A percentile compares a stretch with the other conserved stretches of the same genome.
phyloP scores from a whole-genome alignment of 2,888 invertebrate species.

The Eustalomyia histrio region DNA sequence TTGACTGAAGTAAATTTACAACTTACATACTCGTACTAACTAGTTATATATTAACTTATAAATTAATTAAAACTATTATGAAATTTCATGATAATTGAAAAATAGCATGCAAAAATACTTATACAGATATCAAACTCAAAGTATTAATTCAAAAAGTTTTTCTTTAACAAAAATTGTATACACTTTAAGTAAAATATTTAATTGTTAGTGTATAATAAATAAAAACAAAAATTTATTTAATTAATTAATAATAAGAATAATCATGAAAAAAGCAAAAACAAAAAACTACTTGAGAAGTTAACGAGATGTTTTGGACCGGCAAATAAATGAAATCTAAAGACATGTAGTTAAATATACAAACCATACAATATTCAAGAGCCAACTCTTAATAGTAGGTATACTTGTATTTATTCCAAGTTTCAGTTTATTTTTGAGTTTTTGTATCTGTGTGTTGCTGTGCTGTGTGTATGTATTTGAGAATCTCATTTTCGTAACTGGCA shows the following conservation, averaged over 20 bases:
- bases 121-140: background rate
- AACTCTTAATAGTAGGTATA: background rate
- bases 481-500: background rate
- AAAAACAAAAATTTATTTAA: slow-evolving; percentile 34
- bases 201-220: slow-evolving; percentile 20
- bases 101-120: slow-evolving; percentile 24
- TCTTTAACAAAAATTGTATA: background rate
- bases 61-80: slow-evolving; percentile 17
- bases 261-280: slow-evolving; percentile 35
- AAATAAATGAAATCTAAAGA: slow-evolving; percentile 36
- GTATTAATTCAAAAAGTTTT: slow-evolving; percentile 1
- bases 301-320: slow-evolving; percentile 42
- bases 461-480: background rate
- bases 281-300: slow-evolving; percentile 53
- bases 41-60: background rate
- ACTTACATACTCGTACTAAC: background rate
- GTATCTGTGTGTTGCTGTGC: background rate
- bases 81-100: slow-evolving; percentile 27
- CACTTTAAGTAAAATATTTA: background rate
- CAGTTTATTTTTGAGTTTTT: background rate
- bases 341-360: slow-evolving; percentile 9
- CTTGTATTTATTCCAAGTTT: too few species aligned
- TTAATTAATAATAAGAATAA: slow-evolving; percentile 66
- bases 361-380: slow-evolving; percentile 6
- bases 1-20: too few species aligned